These are phyloP conservation scores for Stenchaetothrips biformis DNA, from an alignment of 2,888 invertebrate genomes.

Conservation along the genomic window DNA sequence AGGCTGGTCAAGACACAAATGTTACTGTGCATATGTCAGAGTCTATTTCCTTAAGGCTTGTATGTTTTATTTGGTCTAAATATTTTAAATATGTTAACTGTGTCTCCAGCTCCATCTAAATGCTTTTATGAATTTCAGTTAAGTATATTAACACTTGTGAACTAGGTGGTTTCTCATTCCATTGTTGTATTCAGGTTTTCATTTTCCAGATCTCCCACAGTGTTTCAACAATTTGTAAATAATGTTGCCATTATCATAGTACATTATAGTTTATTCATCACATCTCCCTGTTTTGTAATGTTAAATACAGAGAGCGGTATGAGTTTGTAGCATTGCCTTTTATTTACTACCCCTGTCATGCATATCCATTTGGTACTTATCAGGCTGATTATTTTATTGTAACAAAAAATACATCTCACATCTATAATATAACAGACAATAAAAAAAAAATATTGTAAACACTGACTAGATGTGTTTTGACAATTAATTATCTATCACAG, in stretches of 20 bases:
- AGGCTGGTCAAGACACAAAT: not conserved
- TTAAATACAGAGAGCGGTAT: not conserved
- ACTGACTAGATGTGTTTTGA: slow-evolving; percentile 22
- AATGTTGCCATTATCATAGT: slow-evolving; percentile 15
- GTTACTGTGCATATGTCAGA: slow-evolving; percentile 3
- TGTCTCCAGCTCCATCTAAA: not conserved
- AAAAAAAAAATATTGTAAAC: not conserved
- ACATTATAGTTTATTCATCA: not conserved
- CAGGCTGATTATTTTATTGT: not conserved
- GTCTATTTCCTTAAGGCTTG: slow-evolving; percentile 6
- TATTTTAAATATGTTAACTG: not conserved
- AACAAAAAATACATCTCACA: slow-evolving; percentile 2
- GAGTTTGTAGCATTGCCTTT: too few relatives aligned
- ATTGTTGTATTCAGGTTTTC: slow-evolving; percentile 14
- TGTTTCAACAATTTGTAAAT: not conserved
- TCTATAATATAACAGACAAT: not conserved
- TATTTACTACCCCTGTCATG: too few relatives aligned
- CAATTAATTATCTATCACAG: slow-evolving; percentile 16
- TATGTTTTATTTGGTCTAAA: not conserved
- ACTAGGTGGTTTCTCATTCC: not conserved
- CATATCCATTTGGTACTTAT: too few relatives aligned
- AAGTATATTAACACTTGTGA: not conserved
- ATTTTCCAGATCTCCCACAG: slow-evolving; percentile 16
- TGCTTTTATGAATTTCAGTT: not conserved
- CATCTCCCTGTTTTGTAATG: not conserved